A percentile compares a stretch with the other conserved stretches of the same genome.
phyloP scores from a whole-genome alignment of 2,888 invertebrate species.

The Cataglyphis livida region DNA sequence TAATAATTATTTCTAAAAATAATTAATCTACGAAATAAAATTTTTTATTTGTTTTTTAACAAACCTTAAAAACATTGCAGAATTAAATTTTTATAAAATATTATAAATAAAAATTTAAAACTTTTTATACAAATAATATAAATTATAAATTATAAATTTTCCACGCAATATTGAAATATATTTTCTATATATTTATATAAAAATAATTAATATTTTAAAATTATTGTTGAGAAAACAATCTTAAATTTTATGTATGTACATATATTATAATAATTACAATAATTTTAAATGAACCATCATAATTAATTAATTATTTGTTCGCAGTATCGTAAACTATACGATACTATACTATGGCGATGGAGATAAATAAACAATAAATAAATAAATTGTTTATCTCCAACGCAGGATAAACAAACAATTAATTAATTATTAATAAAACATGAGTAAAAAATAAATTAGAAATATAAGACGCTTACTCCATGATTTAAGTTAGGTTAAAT shows the following conservation, averaged over 20 bases:
- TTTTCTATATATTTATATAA: not conserved
- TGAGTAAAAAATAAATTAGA: not conserved
- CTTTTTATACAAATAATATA: not conserved
- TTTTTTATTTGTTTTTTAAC: not conserved
- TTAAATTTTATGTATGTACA: not conserved
- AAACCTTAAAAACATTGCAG: not conserved
- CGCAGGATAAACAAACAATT: not conserved
- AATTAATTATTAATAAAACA: not conserved
- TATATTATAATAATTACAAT: not conserved
- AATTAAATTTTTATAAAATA: not conserved
- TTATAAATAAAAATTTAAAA: not conserved
- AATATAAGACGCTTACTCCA: not conserved
- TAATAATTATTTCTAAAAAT: not conserved
- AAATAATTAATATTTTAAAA: not conserved
- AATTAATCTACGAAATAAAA: not conserved
- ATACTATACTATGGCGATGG: no score
- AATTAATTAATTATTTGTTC: no score
- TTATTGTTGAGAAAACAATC: not conserved
- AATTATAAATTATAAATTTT: not conserved
- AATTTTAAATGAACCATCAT: not conserved
- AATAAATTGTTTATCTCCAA: not conserved
- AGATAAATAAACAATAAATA: no score
- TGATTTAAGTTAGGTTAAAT: no score
- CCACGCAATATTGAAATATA: not conserved
- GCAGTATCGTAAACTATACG: no score